phyloP scores from a whole-genome alignment of 2,797 vertebrate species.

The Danio albolineatus region DNA sequence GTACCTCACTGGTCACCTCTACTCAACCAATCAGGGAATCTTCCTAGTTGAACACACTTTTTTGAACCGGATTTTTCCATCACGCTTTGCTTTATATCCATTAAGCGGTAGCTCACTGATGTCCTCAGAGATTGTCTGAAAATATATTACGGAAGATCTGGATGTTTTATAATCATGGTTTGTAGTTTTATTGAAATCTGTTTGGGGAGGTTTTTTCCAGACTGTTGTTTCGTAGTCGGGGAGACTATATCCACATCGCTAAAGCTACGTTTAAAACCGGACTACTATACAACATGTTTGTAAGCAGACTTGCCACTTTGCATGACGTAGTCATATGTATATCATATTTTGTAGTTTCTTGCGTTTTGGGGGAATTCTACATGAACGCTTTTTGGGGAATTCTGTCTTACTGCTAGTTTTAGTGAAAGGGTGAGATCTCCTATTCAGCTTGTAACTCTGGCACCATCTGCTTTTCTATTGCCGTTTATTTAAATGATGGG shows the following conservation, averaged over 20 bases:
- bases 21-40: conserved; percentile 87
- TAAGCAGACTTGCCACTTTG: conserved; percentile 82
- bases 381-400: conserved; percentile 61
- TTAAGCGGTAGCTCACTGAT: conserved; percentile 51
- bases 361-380: conserved; percentile 62
- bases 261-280: conserved; percentile 65
- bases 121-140: conserved; percentile 62
- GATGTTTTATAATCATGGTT: conserved; percentile 71
- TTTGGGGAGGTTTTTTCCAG: conserved; percentile 60
- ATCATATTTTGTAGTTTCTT: conserved; percentile 80
- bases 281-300: conserved; percentile 79
- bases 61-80: conserved; percentile 73
- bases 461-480: conserved; percentile 65
- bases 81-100: conserved; percentile 65
- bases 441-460: conserved; percentile 73
- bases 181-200: conserved; percentile 68
- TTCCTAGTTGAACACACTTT: conserved; percentile 72
- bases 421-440: conserved; percentile 60
- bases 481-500: conserved; percentile 63
- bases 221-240: conserved; percentile 58
- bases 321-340: conserved; percentile 82
- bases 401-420: conserved; percentile 46
- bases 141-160: conserved; percentile 67
- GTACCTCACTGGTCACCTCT: conserved; percentile 85
- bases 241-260: conserved; percentile 70